Conservation (phyloP, 1,140 invertebrate genomes). For the Idris sp. region DNA sequence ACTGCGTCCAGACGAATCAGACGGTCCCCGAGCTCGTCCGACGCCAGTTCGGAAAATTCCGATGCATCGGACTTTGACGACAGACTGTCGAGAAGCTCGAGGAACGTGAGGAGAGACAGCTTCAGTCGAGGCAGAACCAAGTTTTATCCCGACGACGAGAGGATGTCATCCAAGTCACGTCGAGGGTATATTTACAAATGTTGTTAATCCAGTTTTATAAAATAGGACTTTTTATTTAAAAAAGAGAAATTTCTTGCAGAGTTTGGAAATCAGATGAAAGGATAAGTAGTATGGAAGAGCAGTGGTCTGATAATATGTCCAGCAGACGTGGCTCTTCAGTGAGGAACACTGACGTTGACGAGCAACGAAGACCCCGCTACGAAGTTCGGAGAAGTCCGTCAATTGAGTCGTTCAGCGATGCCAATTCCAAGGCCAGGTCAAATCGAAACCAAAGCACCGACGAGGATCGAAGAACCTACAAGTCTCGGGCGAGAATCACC, state of each 20-base stretch:
- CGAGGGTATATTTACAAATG: constrained; percentile 62
- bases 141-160: constrained; percentile 71
- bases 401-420: constrained; percentile 44
- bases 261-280: constrained; percentile 71
- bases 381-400: constrained; percentile 38
- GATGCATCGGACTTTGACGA: constrained; percentile 80
- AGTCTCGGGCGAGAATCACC: constrained; percentile 61
- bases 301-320: constrained; percentile 66
- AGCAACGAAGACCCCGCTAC: constrained; percentile 59
- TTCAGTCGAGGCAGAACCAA: constrained; percentile 64
- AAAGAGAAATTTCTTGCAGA: constrained; percentile 58
- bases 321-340: constrained; percentile 40
- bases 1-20: constrained; percentile 72
- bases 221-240: constrained; percentile 12
- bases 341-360: constrained; percentile 52
- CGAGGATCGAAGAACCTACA: constrained; percentile 62
- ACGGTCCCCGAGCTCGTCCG: constrained; percentile 75
- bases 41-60: constrained; percentile 77
- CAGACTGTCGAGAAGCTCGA: constrained; percentile 76
- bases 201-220: neutral
- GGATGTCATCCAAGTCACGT: constrained; percentile 59
- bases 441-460: constrained; percentile 69
- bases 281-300: constrained; percentile 66
- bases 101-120: constrained; percentile 67
- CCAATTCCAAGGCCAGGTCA: constrained; percentile 39